Evolutionary conservation across 2,113 vertebrate genomes (phyloP).

Genomic region (Pteropus alecto): DNA sequence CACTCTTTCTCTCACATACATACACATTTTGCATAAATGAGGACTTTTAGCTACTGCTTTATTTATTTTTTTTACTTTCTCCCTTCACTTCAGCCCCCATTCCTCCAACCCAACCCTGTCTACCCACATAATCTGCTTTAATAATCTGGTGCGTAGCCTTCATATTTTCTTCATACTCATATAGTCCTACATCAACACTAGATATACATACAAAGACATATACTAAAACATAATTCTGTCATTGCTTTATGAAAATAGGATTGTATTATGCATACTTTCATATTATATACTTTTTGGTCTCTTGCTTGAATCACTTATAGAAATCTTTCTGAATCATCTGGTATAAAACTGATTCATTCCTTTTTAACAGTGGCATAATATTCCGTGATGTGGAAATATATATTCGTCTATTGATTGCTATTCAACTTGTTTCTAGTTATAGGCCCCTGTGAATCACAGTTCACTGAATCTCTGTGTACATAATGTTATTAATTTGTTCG

Average conservation of each 20-base stretch:
- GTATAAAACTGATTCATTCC: not conserved
- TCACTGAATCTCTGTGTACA: not conserved
- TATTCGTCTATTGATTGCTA: not conserved
- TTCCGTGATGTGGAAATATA: not conserved
- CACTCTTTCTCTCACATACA: not conserved
- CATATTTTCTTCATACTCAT: not conserved
- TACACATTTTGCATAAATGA: not conserved
- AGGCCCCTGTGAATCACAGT: not conserved
- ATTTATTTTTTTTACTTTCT: not conserved
- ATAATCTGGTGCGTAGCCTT: not conserved
- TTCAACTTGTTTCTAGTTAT: not conserved
- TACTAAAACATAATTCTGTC: not conserved
- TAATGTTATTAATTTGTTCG: not conserved
- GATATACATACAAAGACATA: not conserved
- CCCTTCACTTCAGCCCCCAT: not conserved
- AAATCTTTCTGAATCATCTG: not conserved
- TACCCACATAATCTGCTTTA: not conserved
- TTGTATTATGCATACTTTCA: not conserved
- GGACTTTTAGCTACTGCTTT: not conserved
- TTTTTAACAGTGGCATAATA: not conserved
- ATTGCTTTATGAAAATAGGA: not conserved
- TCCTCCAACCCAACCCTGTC: not conserved
- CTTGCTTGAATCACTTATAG: not conserved
- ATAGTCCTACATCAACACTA: not conserved
- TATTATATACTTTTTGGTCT: not conserved